These are phyloP conservation scores for Apocrypta bakeri DNA, from an alignment of 1,140 invertebrate genomes.

Conservation along the genomic window DNA sequence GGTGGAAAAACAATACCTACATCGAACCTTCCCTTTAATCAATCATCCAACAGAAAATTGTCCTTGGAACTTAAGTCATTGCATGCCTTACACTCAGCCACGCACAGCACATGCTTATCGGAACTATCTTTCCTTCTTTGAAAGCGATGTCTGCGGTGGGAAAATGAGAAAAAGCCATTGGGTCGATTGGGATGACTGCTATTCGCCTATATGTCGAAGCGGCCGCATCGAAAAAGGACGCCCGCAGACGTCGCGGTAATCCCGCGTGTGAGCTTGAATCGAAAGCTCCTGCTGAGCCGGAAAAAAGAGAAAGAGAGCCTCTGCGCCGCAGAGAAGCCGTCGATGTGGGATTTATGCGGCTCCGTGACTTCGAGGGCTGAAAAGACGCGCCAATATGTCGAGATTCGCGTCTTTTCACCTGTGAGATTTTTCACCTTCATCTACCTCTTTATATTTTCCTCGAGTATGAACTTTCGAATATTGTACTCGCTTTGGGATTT, in stretches of 20 bases:
- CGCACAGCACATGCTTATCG: too few relatives aligned
- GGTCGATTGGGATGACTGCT: conserved; percentile 14
- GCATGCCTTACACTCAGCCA: too few relatives aligned
- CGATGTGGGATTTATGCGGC: background rate
- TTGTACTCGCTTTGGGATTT: background rate
- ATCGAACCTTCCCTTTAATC: too few relatives aligned
- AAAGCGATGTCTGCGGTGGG: background rate
- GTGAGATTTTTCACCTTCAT: background rate
- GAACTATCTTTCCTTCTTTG: too few relatives aligned
- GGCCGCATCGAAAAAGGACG: conserved; percentile 15
- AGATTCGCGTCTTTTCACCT: conserved; percentile 23
- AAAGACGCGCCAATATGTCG: conserved; percentile 30
- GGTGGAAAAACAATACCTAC: too few relatives aligned
- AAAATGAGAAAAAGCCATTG: too few relatives aligned
- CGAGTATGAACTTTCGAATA: background rate
- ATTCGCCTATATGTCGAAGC: background rate
- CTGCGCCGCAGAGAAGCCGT: background rate
- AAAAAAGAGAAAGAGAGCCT: background rate
- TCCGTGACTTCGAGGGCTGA: background rate
- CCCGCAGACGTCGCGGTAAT: background rate
- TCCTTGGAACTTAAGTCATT: too few relatives aligned
- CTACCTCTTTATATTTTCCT: background rate
- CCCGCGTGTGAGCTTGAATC: background rate
- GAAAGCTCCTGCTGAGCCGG: background rate
- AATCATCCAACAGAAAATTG: too few relatives aligned